Base-by-base conservation (phyloP, 37 sponge, comb jelly and placozoan species). In the Oopsacas minuta region DNA sequence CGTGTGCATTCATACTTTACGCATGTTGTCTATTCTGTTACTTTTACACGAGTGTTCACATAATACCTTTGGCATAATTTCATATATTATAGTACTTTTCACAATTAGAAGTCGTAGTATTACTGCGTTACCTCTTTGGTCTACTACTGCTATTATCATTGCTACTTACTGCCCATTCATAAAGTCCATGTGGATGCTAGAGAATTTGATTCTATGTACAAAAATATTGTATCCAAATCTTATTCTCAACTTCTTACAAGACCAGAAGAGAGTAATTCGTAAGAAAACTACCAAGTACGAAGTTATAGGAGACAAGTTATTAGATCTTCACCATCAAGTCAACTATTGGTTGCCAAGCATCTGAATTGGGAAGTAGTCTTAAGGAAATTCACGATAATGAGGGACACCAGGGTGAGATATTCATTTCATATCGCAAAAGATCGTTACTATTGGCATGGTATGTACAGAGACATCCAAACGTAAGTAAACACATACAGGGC, bases 351-450 rank as follows among this genome's bases (percentile, higher is more conserved):
- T n/a, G 28, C 20, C 20, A n/a, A 61, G 75, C 5, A 5, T n/a
- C 1, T 61, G 75, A 61, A n/a, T 61, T 61, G 22, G 30, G 28
- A 61, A 34, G 17, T 34, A 61, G 22, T 61, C 75, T 61, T n/a
- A n/a, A 61, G 30, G 75, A 61, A 61, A 61, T 61, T 12, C 75
- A 61, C 75, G 75, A 61, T 61, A 61, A 61, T 61, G 20, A 7
- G 20, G 75, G 75, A 61, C 75, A 61, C 22, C 75, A 61, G 30
- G 22, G 20, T 12, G 28, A 61, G 75, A 61, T 61, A 61, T 61
- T 61, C 75, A 25, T 61, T 25, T 61, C 20, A 42, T 17, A 42
- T 42, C 28, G 22, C 30, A 10, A 61, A 61, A 61, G 75, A 61
- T 34, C 75, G 75, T 12, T 61, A 61, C 22, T 61, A 61, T n/a